Conservation (phyloP, 2,113 vertebrate species). For the Corydoras sp. region DNA sequence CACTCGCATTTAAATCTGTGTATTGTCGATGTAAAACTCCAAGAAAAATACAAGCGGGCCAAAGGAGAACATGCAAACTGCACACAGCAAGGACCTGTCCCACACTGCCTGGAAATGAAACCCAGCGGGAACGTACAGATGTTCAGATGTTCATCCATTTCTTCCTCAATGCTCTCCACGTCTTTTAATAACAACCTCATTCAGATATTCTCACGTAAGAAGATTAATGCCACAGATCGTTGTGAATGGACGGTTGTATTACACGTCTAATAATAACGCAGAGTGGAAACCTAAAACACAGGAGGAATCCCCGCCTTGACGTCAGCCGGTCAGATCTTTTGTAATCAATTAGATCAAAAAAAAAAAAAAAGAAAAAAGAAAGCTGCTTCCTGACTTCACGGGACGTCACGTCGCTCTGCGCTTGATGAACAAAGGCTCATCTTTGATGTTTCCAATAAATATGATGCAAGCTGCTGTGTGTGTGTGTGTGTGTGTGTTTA, state of each 20-base stretch:
- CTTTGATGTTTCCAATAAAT: slow-evolving; percentile 23
- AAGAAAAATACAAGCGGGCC: no score
- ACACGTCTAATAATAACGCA: slow-evolving; percentile 16
- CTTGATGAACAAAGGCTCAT: slow-evolving; percentile 18
- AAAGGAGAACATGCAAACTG: no score
- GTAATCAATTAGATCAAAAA: slow-evolving; percentile 21
- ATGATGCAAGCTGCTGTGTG: slow-evolving; percentile 26
- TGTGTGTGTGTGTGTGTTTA: background rate
- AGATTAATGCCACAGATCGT: slow-evolving; percentile 7
- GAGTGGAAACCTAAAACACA: slow-evolving; percentile 28
- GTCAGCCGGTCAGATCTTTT: slow-evolving; percentile 27
- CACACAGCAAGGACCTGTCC: no score
- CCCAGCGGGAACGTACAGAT: no score
- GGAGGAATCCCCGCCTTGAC: slow-evolving; percentile 14
- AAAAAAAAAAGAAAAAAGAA: no score
- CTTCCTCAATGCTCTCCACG: no score
- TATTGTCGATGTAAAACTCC: no score
- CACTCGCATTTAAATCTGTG: no score
- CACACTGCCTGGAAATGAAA: no score
- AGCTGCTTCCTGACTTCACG: slow-evolving; percentile 12
- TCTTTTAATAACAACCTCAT: background rate
- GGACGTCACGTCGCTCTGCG: background rate
- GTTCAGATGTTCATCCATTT: no score
- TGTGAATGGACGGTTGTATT: slow-evolving; percentile 14
- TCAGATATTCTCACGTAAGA: background rate